Conservation (phyloP, 2,113 vertebrate species). For the Heteronetta atricapilla region DNA sequence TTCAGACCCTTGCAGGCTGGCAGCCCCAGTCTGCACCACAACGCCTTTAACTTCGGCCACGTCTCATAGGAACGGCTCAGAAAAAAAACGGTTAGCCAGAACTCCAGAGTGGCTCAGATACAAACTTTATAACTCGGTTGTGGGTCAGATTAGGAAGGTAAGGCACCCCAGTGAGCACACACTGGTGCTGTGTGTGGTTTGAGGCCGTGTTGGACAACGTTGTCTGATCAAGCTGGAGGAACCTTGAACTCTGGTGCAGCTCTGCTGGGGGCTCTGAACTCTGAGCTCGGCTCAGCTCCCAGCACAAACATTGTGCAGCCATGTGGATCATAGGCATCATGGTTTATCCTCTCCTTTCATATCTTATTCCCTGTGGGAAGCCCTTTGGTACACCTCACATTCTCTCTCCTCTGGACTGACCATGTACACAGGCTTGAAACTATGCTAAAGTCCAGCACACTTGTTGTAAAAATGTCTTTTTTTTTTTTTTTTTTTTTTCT, state of each 20-base stretch:
- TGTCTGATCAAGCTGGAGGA: neutral
- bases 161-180: neutral
- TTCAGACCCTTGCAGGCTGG: neutral
- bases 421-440: neutral
- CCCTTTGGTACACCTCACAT: neutral
- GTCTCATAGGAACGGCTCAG: neutral
- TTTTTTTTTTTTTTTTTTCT: neutral
- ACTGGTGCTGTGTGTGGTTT: neutral
- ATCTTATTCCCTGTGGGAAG: constrained; percentile 42
- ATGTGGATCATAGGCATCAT: neutral
- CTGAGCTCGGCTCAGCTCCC: neutral
- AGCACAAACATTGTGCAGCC: neutral
- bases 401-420: neutral
- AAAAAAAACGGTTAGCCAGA: neutral
- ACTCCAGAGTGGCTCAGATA: neutral
- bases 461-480: neutral
- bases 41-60: rapidly evolving
- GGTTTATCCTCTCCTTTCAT: constrained; percentile 27
- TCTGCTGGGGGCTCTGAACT: constrained; percentile 48
- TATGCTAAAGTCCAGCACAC: neutral
- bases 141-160: neutral
- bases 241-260: constrained; percentile 34
- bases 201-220: neutral
- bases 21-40: neutral
- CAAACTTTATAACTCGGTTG: rapidly evolving